Conservation (phyloP, 2,113 vertebrate genomes). For the Antidorcas marsupialis region DNA sequence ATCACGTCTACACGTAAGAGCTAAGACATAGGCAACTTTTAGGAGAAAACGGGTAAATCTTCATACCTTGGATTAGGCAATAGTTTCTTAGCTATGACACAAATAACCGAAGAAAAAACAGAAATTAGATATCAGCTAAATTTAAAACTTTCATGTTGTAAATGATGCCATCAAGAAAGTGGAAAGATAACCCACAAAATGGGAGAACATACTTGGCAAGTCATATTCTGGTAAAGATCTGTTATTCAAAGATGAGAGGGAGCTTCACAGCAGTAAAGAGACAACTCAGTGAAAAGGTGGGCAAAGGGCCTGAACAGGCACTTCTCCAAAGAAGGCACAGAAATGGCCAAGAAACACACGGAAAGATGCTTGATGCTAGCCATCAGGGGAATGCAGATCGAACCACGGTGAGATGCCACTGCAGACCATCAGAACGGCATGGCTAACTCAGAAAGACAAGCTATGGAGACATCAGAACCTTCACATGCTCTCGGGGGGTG, state of each 20-base stretch:
- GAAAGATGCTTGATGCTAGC: not conserved
- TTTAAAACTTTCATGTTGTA: not conserved
- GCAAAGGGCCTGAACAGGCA: not conserved
- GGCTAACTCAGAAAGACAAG: not conserved
- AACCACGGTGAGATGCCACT: accelerated
- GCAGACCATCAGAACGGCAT: accelerated
- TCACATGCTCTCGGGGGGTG: accelerated
- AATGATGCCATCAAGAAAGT: not conserved
- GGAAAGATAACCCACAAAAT: not conserved
- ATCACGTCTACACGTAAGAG: not conserved
- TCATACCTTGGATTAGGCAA: not conserved
- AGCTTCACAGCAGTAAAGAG: not conserved
- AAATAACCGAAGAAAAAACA: not conserved
- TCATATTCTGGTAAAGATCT: not conserved
- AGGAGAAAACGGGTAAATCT: not conserved
- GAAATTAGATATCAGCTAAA: not conserved
- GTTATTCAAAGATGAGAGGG: not conserved
- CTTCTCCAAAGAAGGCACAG: not conserved
- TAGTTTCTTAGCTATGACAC: not conserved
- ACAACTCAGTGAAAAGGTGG: too few species aligned
- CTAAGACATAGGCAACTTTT: not conserved
- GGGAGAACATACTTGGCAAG: not conserved
- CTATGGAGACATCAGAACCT: not conserved
- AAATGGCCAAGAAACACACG: not conserved
- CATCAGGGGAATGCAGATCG: too few species aligned